Percentiles rank a stretch among this genome's conserved stretches.
phyloP scores from a whole-genome alignment of 1,140 invertebrate genomes.

The Babylonia areolata region DNA sequence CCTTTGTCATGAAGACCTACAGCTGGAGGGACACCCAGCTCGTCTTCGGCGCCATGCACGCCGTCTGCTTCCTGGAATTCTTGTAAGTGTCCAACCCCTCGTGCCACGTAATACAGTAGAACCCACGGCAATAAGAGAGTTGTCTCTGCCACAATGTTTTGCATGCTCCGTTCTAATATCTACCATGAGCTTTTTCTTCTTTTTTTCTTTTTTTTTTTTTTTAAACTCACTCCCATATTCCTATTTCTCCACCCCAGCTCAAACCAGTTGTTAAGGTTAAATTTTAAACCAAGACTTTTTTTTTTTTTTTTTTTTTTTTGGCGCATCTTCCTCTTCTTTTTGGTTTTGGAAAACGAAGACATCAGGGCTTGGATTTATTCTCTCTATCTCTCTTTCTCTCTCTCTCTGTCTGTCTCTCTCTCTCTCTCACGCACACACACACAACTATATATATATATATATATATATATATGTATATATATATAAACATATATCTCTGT shows the following conservation, averaged over 20 bases:
- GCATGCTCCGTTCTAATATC: background rate
- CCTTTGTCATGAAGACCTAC: conserved; percentile 45
- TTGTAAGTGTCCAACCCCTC: too few species aligned
- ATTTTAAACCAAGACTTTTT: too few species aligned
- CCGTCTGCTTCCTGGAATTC: conserved; percentile 15
- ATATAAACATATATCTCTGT: too few species aligned
- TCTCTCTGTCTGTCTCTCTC: conserved; percentile 6
- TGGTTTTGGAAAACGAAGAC: background rate
- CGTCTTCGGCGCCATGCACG: conserved; percentile 27
- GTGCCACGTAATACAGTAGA: too few species aligned
- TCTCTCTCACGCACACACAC: too few species aligned
- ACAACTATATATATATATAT: too few species aligned
- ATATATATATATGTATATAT: too few species aligned
- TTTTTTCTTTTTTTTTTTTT: conserved; percentile 27
- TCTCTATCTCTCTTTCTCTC: too few species aligned
- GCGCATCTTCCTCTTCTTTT: background rate
- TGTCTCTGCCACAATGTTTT: background rate
- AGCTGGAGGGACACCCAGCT: conserved; percentile 59
- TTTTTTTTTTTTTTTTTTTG: too few species aligned
- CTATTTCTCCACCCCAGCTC: background rate
- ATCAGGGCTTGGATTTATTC: too few species aligned
- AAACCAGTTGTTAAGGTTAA: too few species aligned
- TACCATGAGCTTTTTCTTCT: conserved; percentile 8
- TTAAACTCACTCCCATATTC: background rate
- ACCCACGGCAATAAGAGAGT: too few species aligned